Evolutionary conservation across 2,888 invertebrate species (phyloP).

Genomic region (Acanthacorydalis orientalis): DNA sequence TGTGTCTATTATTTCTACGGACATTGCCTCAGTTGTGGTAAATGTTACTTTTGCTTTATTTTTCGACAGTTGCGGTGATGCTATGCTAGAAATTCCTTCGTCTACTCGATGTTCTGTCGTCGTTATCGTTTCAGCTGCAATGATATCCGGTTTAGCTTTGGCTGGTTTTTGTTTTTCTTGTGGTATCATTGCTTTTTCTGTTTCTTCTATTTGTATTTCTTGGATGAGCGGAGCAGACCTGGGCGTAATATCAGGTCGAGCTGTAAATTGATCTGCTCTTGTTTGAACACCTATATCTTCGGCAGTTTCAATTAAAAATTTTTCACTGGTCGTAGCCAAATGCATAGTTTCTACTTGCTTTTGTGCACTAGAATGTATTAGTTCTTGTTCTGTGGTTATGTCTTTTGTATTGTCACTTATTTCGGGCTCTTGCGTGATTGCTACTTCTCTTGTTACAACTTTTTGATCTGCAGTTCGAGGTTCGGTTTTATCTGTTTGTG

Average conservation of each 20-base stretch:
- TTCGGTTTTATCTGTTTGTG: not conserved
- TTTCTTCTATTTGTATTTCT: conserved; percentile 6
- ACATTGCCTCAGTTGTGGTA: not conserved
- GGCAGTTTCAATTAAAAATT: not conserved
- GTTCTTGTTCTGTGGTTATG: not conserved
- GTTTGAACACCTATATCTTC: conserved; percentile 1
- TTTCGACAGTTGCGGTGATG: not conserved
- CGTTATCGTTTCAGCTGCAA: not conserved
- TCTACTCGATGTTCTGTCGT: not conserved
- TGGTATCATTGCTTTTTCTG: not conserved
- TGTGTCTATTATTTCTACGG: not conserved
- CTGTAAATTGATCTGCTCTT: conserved; percentile 1
- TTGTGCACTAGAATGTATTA: not conserved
- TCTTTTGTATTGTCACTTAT: conserved; percentile 4
- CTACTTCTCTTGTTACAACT: conserved; percentile 3
- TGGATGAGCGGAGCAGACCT: conserved; percentile 7
- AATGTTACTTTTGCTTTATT: not conserved
- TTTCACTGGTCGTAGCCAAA: not conserved
- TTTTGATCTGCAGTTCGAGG: conserved; percentile 3
- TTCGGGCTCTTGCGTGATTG: conserved; percentile 3
- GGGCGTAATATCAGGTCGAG: conserved; percentile 5
- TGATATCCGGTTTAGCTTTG: not conserved
- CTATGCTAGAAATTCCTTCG: not conserved
- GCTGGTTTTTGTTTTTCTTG: not conserved
- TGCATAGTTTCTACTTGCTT: not conserved